Evolutionary conservation across 2,888 invertebrate genomes (phyloP).

Genomic region (Drosophila colorata): DNA sequence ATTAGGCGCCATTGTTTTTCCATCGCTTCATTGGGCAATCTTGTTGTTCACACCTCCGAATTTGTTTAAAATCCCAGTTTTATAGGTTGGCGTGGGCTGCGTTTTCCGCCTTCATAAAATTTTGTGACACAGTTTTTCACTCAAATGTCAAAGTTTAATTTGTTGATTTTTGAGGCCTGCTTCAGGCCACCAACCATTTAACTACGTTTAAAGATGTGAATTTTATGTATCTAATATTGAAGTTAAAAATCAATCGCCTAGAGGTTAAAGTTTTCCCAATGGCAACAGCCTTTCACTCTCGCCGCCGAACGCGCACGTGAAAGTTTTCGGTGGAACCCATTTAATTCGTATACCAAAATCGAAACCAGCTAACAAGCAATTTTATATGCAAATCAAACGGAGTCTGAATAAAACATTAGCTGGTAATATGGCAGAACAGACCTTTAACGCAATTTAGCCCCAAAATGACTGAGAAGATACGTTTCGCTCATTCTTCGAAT

Average conservation of each 20-base stretch:
- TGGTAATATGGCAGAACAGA: slow-evolving; percentile 43
- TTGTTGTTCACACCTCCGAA: slow-evolving; percentile 57
- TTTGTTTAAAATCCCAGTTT: slow-evolving; percentile 4
- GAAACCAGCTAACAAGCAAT: slow-evolving; percentile 67
- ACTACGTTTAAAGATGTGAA: not conserved
- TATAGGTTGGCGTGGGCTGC: slow-evolving; percentile 45
- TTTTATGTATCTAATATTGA: slow-evolving; percentile 16
- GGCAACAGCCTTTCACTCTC: slow-evolving; percentile 56
- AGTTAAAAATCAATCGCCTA: slow-evolving; percentile 5
- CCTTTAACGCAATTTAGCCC: slow-evolving; percentile 45
- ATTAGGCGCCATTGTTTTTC: slow-evolving; percentile 19
- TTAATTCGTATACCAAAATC: slow-evolving; percentile 36
- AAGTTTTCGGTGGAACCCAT: slow-evolving; percentile 56
- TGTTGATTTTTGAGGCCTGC: slow-evolving; percentile 3
- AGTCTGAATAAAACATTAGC: slow-evolving; percentile 70
- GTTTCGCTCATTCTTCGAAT: slow-evolving; percentile 38
- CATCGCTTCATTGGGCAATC: slow-evolving; percentile 23
- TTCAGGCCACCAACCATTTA: slow-evolving; percentile 1
- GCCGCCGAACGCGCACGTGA: slow-evolving; percentile 35
- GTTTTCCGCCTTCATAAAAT: slow-evolving; percentile 33
- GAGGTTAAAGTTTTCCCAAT: not conserved
- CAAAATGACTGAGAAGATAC: slow-evolving; percentile 34
- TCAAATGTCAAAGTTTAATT: slow-evolving; percentile 64
- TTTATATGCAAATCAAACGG: slow-evolving; percentile 70
- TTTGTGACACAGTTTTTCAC: slow-evolving; percentile 48